A percentile compares a stretch with the other conserved stretches of the same genome.
phyloP scores from a whole-genome alignment of 2,113 vertebrate species.

The Erythrocebus patas region DNA sequence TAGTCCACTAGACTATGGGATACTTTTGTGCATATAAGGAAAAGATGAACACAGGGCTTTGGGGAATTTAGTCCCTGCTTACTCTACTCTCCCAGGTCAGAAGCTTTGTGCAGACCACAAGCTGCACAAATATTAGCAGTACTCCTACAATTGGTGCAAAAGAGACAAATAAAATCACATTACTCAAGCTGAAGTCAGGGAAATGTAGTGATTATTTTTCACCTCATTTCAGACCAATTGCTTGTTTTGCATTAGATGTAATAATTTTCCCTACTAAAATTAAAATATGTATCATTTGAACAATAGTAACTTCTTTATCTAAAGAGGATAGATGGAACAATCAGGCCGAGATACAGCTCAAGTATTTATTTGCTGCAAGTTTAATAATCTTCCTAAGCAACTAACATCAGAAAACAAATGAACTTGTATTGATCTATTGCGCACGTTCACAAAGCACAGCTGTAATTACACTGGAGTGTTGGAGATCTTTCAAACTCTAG shows the following conservation, averaged over 20 bases:
- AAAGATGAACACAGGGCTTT: neutral
- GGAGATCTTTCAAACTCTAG: conserved; percentile 93
- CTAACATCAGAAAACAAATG: conserved; percentile 87
- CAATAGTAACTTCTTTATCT: conserved; percentile 56
- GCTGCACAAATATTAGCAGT: neutral
- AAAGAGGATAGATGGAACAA: conserved; percentile 68
- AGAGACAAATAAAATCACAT: neutral
- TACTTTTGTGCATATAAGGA: neutral
- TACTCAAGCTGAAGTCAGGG: neutral
- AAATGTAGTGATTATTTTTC: conserved; percentile 38
- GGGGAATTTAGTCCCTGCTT: neutral
- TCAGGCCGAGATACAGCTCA: conserved; percentile 79
- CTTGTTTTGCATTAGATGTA: neutral
- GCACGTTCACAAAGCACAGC: conserved; percentile 83
- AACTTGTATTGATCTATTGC: conserved; percentile 86
- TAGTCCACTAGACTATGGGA: neutral
- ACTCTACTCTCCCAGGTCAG: neutral
- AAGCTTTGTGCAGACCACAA: neutral
- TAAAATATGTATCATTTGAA: conserved; percentile 69
- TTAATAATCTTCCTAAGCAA: conserved; percentile 82
- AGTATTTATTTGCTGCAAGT: conserved; percentile 82
- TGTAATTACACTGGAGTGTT: conserved; percentile 92
- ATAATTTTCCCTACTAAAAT: conserved; percentile 61
- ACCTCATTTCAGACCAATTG: conserved; percentile 43
- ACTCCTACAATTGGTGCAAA: neutral